These are phyloP conservation scores for Cheilosia urbana DNA, from an alignment of 2,888 invertebrate genomes.

Conservation along the genomic window DNA sequence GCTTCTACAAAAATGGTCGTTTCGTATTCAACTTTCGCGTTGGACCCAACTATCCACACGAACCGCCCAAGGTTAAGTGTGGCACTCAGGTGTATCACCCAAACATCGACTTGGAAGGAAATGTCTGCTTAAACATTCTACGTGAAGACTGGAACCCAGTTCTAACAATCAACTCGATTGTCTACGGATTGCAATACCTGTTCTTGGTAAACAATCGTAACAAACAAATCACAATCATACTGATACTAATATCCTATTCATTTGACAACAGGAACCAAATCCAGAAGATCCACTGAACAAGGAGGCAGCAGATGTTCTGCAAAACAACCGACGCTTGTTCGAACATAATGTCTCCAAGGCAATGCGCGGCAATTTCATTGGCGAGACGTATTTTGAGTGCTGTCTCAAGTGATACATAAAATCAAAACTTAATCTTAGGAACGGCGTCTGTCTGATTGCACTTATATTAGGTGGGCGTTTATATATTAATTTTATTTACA, in stretches of 20 bases:
- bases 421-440: slow-evolving; percentile 83
- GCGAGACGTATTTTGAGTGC: slow-evolving; percentile 96
- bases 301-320: slow-evolving; percentile 98
- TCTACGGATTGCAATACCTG: slow-evolving; percentile 98
- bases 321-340: slow-evolving; percentile 96
- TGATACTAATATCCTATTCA: slow-evolving; percentile 52
- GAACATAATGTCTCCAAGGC: slow-evolving; percentile 98
- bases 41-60: slow-evolving; percentile 98
- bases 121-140: slow-evolving; percentile 98
- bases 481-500: slow-evolving; percentile 82
- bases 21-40: slow-evolving; percentile 97
- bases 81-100: slow-evolving; percentile 99
- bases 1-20: slow-evolving; percentile 96
- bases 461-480: slow-evolving; percentile 82
- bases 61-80: slow-evolving; percentile 99
- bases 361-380: slow-evolving; percentile 98
- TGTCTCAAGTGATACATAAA: slow-evolving; percentile 94
- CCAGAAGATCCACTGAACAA: slow-evolving; percentile 99
- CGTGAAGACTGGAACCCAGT: slow-evolving; percentile 99
- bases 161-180: slow-evolving; percentile 97
- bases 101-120: slow-evolving; percentile 98
- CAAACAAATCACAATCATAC: slow-evolving; percentile 39
- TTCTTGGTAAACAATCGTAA: slow-evolving; percentile 89
- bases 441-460: slow-evolving; percentile 81
- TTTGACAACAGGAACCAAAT: slow-evolving; percentile 93